Evolutionary conservation across 2,113 vertebrate species (phyloP), one percentile per base, ranked within the genome.

Genomic region (Pleuronectes platessa): DNA sequence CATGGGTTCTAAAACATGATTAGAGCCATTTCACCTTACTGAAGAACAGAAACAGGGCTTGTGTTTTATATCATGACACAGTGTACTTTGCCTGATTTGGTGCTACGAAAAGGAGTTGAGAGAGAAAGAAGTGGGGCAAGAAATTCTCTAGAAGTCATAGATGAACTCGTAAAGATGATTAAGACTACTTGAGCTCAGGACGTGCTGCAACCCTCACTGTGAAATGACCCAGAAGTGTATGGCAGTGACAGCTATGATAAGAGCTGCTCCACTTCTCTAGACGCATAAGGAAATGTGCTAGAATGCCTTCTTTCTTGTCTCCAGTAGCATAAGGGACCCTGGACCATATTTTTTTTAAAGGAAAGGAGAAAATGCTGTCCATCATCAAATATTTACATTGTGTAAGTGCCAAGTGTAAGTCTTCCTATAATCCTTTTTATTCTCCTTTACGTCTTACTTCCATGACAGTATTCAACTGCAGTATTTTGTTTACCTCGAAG

Each of bases 1-100:
- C 27, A 74, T 5, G 1, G 76, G 42, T 49, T 42, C 18, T 31
- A 27, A 64, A 72, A 60, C 53, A 60, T 64, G 27, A 73, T 68
- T 23, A 40, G 37, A 58, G 26, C 6, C 51, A 67, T 62, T 79
- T 71, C 23, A 58, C 56, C 49, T 78, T 21, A 2, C 14, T 47
- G 26, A 65, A 61, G 17, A 42, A 26, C n/a, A 65, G 24, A 3
- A 37, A 69, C 2, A 20, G 21, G 35, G 15, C 42, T 66, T 15
- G 0, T 31, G 31, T 74, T 65, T 70, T 47, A 59, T 24, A 9
- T n/a, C 7, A 40, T 67, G 13, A 27, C 20, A 45, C 8, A 42
- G 2, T 49, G 24, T 14, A 21, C 15, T 47, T 63, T 63, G 2
- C 58, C 45, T 53, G 51, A 2, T 55, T 64, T 62, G 59, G 27